Evolutionary conservation across 2,113 vertebrate species (phyloP).

Genomic region (Brachypodius melanocephalos): DNA sequence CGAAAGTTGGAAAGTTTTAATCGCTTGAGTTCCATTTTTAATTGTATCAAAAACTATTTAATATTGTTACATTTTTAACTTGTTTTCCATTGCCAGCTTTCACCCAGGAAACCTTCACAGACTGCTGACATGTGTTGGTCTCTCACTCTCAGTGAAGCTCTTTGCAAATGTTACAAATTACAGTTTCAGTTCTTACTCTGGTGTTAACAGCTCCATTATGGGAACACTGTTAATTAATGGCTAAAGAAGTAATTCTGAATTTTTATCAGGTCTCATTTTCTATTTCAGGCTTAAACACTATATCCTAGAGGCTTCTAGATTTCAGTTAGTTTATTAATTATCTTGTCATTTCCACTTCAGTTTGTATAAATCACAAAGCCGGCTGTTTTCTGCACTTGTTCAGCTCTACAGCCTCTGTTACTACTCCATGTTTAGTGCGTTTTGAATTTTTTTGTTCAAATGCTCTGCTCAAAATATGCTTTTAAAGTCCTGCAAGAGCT

Average conservation of each 20-base stretch:
- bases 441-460: not conserved
- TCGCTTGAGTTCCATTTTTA: not conserved
- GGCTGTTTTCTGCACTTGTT: not conserved
- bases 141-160: not conserved
- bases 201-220: not conserved
- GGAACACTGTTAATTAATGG: not conserved
- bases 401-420: not conserved
- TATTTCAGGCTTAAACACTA: not conserved
- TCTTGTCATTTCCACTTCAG: not conserved
- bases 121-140: not conserved
- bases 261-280: slow-evolving; percentile 29
- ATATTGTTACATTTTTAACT: not conserved
- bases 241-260: slow-evolving; percentile 2
- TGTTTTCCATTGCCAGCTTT: not conserved
- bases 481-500: not conserved
- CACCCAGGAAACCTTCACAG: not conserved
- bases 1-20: not conserved
- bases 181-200: not conserved
- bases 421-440: not conserved
- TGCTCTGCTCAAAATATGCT: not conserved
- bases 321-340: slow-evolving; percentile 13
- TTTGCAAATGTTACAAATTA: not conserved
- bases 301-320: slow-evolving; percentile 4
- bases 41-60: not conserved
- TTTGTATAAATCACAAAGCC: not conserved